phyloP scores from a whole-genome alignment of 2,113 vertebrate genomes.

The Mola mola region DNA sequence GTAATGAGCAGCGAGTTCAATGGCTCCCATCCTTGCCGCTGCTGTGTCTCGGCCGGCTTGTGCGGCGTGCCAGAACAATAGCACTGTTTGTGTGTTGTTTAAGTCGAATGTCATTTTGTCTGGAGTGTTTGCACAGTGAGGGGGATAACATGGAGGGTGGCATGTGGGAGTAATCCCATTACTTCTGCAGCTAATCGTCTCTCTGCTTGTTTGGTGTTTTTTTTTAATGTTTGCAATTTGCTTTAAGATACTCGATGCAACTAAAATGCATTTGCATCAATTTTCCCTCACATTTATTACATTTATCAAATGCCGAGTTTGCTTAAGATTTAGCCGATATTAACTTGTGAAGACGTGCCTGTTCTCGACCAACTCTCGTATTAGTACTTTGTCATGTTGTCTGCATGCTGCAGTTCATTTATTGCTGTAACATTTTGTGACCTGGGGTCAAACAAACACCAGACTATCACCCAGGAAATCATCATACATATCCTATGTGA shows the following conservation, averaged over 20 bases:
- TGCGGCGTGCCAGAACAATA: conserved; percentile 49
- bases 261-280: conserved; percentile 1
- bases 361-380: no score
- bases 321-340: no score
- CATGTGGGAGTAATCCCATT: conserved; percentile 33
- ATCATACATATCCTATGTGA: no score
- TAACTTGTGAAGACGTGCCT: no score
- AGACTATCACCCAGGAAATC: no score
- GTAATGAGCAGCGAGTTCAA: conserved; percentile 61
- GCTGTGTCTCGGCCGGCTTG: conserved; percentile 30
- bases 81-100: conserved; percentile 28
- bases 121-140: conserved; percentile 16
- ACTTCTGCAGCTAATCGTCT: conserved; percentile 37
- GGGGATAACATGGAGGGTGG: conserved; percentile 13
- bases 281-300: conserved; percentile 9
- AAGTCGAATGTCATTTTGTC: conserved; percentile 54
- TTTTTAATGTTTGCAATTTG: conserved; percentile 17
- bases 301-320: conserved; percentile 6
- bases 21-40: conserved; percentile 47
- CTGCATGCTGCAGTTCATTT: no score
- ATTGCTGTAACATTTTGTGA: no score
- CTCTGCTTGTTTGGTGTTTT: no score
- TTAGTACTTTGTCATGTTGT: no score
- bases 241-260: conserved; percentile 27
- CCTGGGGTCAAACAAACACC: no score